These are phyloP conservation scores for Panagrolaimus sp. DNA, from an alignment of 1,140 invertebrate genomes.

Conservation along the genomic window DNA sequence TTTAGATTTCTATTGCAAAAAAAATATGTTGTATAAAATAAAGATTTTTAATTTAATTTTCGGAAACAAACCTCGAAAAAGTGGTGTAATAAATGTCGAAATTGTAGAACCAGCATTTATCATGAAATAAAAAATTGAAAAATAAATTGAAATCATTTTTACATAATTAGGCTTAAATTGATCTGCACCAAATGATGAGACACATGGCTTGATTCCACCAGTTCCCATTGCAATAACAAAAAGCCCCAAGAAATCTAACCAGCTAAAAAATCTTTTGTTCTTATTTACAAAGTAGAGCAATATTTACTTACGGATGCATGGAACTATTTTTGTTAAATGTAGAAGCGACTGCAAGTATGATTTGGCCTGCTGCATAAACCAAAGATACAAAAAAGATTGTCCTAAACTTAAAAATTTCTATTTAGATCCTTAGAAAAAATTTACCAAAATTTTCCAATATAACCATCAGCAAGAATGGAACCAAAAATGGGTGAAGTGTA, in stretches of 20 bases:
- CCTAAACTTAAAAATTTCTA: slow-evolving; percentile 58
- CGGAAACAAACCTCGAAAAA: slow-evolving; percentile 63
- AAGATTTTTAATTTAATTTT: background rate
- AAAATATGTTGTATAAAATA: no score
- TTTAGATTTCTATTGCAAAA: no score
- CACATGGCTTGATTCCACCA: slow-evolving; percentile 47
- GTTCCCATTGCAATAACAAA: slow-evolving; percentile 60
- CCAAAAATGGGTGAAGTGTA: slow-evolving; percentile 80
- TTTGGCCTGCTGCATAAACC: slow-evolving; percentile 22
- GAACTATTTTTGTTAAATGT: slow-evolving; percentile 3
- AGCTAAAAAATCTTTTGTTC: slow-evolving; percentile 47
- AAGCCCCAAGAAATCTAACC: slow-evolving; percentile 47
- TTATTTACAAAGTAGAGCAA: slow-evolving; percentile 61
- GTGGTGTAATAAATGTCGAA: slow-evolving; percentile 79
- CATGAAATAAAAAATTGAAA: slow-evolving; percentile 83
- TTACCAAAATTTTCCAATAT: slow-evolving; percentile 70
- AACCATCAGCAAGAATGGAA: slow-evolving; percentile 77
- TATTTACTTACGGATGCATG: slow-evolving; percentile 58
- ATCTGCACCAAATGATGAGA: slow-evolving; percentile 30
- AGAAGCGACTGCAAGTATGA: slow-evolving; percentile 25
- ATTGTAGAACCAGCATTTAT: slow-evolving; percentile 84
- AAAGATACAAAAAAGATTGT: slow-evolving; percentile 48
- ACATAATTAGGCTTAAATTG: slow-evolving; percentile 66
- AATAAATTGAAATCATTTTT: slow-evolving; percentile 72
- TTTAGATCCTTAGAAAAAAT: background rate